These are phyloP conservation scores for Leucophora obtusa DNA, from an alignment of 2,888 invertebrate species.

Conservation along the genomic window DNA sequence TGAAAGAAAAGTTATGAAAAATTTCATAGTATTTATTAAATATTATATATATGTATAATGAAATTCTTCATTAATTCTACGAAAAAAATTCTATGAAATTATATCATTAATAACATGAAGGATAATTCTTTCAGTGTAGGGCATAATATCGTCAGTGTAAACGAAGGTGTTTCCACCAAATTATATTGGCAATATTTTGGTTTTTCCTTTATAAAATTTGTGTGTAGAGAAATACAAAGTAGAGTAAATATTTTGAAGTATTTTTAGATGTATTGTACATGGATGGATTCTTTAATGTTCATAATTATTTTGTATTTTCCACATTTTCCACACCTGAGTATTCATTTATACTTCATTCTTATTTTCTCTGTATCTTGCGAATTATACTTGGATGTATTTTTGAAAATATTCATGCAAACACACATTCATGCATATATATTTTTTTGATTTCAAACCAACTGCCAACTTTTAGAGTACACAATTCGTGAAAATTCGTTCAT, in stretches of 20 bases:
- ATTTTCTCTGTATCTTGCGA: slow-evolving; percentile 43
- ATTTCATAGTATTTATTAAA: too few species aligned
- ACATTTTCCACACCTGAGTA: slow-evolving; percentile 75
- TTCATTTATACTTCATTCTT: slow-evolving; percentile 33
- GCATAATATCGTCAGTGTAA: slow-evolving; percentile 4
- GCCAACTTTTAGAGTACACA: slow-evolving; percentile 48
- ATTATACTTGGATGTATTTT: slow-evolving; percentile 16
- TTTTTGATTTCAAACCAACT: not conserved
- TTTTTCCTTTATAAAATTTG: slow-evolving; percentile 19
- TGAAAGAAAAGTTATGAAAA: too few species aligned
- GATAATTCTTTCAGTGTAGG: too few species aligned
- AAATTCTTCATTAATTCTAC: too few species aligned
- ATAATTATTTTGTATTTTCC: slow-evolving; percentile 69
- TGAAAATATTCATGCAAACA: slow-evolving; percentile 22
- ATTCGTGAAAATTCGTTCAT: slow-evolving; percentile 39
- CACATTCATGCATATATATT: not conserved
- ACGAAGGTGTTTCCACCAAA: not conserved
- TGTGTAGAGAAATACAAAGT: slow-evolving; percentile 24
- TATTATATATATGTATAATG: too few species aligned
- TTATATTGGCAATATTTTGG: not conserved
- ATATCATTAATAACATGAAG: too few species aligned
- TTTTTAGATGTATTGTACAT: slow-evolving; percentile 47
- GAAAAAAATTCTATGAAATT: too few species aligned
- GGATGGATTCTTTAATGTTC: slow-evolving; percentile 66
- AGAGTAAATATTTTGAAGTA: slow-evolving; percentile 17